Percentiles rank a stretch among this genome's conserved stretches.
phyloP scores from a whole-genome alignment of 2,113 vertebrate species.

The Vicugna pacos region DNA sequence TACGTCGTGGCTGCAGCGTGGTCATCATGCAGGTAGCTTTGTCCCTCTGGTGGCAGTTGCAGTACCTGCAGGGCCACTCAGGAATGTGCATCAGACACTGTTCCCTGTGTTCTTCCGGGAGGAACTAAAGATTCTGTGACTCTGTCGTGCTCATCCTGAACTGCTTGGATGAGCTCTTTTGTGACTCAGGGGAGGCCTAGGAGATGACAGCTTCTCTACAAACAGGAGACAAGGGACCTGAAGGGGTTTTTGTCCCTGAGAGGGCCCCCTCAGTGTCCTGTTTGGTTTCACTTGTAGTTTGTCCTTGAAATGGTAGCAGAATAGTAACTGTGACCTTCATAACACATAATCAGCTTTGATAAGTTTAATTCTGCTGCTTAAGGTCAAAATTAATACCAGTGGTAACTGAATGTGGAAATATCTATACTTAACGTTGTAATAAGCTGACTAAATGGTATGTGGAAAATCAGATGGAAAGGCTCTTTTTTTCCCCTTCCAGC shows the following conservation, averaged over 20 bases:
- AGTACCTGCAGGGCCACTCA: neutral
- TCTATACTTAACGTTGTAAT: neutral
- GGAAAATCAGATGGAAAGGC: neutral
- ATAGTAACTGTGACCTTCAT: neutral
- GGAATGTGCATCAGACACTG: neutral
- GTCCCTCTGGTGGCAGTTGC: neutral
- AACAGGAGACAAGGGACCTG: neutral
- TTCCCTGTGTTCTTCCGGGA: neutral
- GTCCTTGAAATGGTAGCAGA: conserved; percentile 13
- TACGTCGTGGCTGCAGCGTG: neutral
- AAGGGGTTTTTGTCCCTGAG: neutral
- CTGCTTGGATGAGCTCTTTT: neutral
- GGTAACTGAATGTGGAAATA: conserved; percentile 18
- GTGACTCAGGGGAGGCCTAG: neutral
- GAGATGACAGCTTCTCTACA: neutral
- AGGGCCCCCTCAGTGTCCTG: neutral
- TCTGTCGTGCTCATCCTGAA: neutral
- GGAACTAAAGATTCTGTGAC: neutral
- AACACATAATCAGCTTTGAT: conserved; percentile 29
- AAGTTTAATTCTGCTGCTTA: conserved; percentile 45
- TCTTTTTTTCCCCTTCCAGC: neutral
- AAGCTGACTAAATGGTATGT: neutral
- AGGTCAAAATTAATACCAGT: neutral
- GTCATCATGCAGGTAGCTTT: neutral
- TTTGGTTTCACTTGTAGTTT: neutral